Conservation (phyloP, 2,888 invertebrate genomes). For the Exephanes ischioxanthus region DNA sequence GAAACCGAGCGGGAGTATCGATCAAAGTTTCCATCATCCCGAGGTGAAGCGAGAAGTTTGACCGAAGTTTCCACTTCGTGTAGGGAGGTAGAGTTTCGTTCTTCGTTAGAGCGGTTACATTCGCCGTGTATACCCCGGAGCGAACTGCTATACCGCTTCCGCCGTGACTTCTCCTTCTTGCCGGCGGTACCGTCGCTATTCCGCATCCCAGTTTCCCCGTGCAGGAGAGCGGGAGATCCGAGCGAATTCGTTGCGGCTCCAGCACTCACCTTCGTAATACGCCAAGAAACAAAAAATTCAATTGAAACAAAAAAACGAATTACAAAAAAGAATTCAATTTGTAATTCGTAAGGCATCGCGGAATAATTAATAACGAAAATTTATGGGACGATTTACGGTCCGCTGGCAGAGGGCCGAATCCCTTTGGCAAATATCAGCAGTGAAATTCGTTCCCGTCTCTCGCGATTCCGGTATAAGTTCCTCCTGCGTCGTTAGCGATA, state of each 20-base stretch:
- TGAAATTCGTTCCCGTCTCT: background rate
- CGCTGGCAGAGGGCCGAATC: background rate
- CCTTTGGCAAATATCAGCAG: background rate
- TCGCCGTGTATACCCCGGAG: background rate
- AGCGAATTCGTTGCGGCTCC: background rate
- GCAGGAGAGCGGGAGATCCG: background rate
- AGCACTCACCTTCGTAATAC: background rate
- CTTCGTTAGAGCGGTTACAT: conserved; percentile 35
- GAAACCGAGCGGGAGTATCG: conserved; percentile 1
- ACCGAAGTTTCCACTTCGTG: conserved; percentile 32
- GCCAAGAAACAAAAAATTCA: background rate
- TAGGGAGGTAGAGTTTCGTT: conserved; percentile 19
- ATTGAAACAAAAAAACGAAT: too few relatives aligned
- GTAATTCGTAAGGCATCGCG: background rate
- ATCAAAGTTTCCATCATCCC: conserved; percentile 21
- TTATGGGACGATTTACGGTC: background rate
- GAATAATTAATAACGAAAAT: background rate
- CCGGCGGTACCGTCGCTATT: conserved; percentile 1
- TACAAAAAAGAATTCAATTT: background rate
- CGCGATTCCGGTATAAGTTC: conserved; percentile 17
- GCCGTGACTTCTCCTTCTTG: background rate
- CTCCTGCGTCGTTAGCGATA: conserved; percentile 38
- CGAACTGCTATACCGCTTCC: background rate
- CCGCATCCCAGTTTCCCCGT: conserved; percentile 4
- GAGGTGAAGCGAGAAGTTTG: conserved; percentile 13